Evolutionary conservation across 2,797 vertebrate genomes (phyloP).

Genomic region (Phalloptychus januarius): DNA sequence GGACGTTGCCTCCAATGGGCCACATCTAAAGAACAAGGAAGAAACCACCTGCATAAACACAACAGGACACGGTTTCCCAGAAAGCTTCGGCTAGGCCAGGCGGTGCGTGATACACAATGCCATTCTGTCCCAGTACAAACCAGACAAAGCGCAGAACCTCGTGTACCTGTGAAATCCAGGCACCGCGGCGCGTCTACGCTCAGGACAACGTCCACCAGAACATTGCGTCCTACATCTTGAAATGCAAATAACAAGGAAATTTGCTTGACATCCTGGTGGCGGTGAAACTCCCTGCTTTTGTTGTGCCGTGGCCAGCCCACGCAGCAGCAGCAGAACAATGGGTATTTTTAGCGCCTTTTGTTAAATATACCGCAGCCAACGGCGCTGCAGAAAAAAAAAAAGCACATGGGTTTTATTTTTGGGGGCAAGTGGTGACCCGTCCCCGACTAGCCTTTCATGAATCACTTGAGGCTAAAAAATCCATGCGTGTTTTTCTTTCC

Average conservation of each 20-base stretch:
- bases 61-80: background rate
- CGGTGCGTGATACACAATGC: background rate
- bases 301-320: slow-evolving; percentile 52
- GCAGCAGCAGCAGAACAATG: slow-evolving; percentile 63
- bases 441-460: slow-evolving; percentile 24
- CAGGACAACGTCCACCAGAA: slow-evolving; percentile 22
- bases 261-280: slow-evolving; percentile 59
- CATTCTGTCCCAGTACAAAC: background rate
- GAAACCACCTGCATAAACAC: background rate
- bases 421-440: slow-evolving; percentile 13
- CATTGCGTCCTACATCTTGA: slow-evolving; percentile 49
- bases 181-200: background rate
- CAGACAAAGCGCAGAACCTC: background rate
- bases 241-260: slow-evolving; percentile 48
- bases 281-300: slow-evolving; percentile 73
- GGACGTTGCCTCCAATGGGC: background rate
- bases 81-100: background rate
- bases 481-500: slow-evolving; percentile 16
- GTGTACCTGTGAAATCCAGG: background rate
- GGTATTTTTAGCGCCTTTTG: slow-evolving; percentile 70
- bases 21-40: background rate
- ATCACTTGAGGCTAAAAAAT: slow-evolving; percentile 34
- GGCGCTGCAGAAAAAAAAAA: slow-evolving; percentile 33
- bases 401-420: slow-evolving; percentile 45
- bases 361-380: slow-evolving; percentile 59